Evolutionary conservation across 2,888 invertebrate species (phyloP).

Genomic region (Tholera decimalis): DNA sequence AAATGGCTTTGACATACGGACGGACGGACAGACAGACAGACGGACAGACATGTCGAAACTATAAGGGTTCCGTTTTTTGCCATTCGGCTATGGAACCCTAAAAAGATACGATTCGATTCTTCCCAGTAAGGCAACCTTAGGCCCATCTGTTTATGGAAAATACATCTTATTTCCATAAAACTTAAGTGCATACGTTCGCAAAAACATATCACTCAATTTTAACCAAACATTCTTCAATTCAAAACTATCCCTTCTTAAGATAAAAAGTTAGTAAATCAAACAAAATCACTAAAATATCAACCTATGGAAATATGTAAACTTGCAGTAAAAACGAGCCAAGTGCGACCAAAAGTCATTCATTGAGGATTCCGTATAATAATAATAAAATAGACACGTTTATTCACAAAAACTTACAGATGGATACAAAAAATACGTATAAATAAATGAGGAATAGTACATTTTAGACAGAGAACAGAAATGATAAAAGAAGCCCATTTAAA

Average conservation of each 20-base stretch:
- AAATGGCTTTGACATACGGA: too few relatives aligned
- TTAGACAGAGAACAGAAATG: too few relatives aligned
- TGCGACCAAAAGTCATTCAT: background rate
- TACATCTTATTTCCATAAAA: conserved; percentile 10
- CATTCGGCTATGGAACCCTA: too few relatives aligned
- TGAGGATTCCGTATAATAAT: background rate
- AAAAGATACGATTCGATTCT: background rate
- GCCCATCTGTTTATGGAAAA: conserved; percentile 1
- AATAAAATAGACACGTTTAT: too few relatives aligned
- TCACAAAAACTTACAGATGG: too few relatives aligned
- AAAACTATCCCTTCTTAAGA: conserved; percentile 42
- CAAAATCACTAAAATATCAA: conserved; percentile 60
- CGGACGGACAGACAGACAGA: too few relatives aligned
- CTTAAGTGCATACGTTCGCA: conserved; percentile 19
- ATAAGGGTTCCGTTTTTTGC: too few relatives aligned
- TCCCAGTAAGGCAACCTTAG: conserved; percentile 4
- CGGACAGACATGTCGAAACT: too few relatives aligned
- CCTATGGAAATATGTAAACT: conserved; percentile 54
- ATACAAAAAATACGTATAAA: too few relatives aligned
- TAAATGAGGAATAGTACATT: too few relatives aligned
- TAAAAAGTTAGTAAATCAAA: conserved; percentile 50
- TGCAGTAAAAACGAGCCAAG: conserved; percentile 18
- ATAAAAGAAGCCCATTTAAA: too few relatives aligned
- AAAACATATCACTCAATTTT: conserved; percentile 44
- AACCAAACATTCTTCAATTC: conserved; percentile 49